phyloP scores from a whole-genome alignment of 2,797 vertebrate genomes.

The Crenuchus spilurus region DNA sequence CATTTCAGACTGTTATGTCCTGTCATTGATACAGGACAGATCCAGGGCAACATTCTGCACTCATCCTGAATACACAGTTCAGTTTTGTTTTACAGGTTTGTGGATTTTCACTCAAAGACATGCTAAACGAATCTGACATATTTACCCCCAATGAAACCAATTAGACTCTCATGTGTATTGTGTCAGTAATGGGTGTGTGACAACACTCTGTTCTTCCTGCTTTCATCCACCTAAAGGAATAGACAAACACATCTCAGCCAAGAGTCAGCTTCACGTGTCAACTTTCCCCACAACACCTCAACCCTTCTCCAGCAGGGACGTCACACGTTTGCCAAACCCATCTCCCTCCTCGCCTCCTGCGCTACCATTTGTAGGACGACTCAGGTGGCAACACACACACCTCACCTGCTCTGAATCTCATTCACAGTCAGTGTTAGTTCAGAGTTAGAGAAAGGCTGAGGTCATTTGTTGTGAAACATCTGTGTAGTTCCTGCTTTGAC shows the following conservation, averaged over 20 bases:
- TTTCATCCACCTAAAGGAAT: conserved; percentile 55
- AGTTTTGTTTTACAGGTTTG: not conserved
- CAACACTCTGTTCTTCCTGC: conserved; percentile 44
- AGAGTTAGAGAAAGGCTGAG: conserved; percentile 16
- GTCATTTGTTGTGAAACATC: conserved; percentile 15
- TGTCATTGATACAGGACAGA: too few relatives aligned
- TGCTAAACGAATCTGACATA: conserved; percentile 37
- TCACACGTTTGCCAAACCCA: conserved; percentile 41
- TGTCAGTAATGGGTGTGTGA: conserved; percentile 35
- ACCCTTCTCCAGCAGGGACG: conserved; percentile 17
- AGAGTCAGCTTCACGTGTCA: conserved; percentile 57
- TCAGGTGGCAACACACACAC: conserved; percentile 50
- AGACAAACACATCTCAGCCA: conserved; percentile 55
- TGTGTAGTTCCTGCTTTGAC: conserved; percentile 9
- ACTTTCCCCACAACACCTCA: conserved; percentile 17
- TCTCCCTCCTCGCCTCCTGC: conserved; percentile 43
- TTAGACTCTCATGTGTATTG: conserved; percentile 56
- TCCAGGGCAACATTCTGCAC: too few relatives aligned
- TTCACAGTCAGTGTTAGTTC: conserved; percentile 28
- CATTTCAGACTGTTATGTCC: too few relatives aligned
- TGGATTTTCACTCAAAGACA: conserved; percentile 4
- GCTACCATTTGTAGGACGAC: conserved; percentile 47
- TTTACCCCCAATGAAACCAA: conserved; percentile 42
- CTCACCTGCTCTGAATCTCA: conserved; percentile 37
- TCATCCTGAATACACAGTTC: conserved; percentile 10